Conservation (phyloP, 2,113 vertebrate species). For the Dermatemys mawii region DNA sequence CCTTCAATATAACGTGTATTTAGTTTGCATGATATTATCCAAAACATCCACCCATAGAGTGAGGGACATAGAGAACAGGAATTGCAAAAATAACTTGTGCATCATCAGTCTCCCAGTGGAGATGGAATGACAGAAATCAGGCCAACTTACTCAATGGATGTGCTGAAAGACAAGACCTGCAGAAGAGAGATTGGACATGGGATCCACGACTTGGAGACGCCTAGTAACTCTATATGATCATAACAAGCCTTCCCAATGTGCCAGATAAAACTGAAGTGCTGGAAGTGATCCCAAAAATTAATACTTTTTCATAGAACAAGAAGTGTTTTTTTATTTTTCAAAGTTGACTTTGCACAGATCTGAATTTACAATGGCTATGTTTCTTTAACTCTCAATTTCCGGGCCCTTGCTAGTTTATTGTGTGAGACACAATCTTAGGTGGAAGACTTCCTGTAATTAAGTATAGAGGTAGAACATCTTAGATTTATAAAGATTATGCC, state of each 20-base stretch:
- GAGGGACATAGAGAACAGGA: background rate
- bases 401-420: background rate
- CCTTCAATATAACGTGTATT: background rate
- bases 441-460: background rate
- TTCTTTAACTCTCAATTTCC: background rate
- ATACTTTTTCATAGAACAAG: background rate
- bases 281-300: background rate
- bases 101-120: background rate
- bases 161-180: no score
- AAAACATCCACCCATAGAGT: background rate
- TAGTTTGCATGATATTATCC: background rate
- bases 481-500: background rate
- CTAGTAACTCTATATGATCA: background rate
- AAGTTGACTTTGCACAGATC: background rate
- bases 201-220: background rate
- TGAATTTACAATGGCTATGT: accelerated
- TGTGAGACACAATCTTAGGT: background rate
- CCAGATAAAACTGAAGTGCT: background rate
- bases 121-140: background rate
- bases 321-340: background rate
- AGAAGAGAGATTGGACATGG: background rate
- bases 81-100: background rate
- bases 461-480: accelerated
- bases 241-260: background rate
- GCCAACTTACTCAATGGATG: background rate